These are phyloP conservation scores for Psix sp. DNA, from an alignment of 1,140 invertebrate species.

Conservation along the genomic window DNA sequence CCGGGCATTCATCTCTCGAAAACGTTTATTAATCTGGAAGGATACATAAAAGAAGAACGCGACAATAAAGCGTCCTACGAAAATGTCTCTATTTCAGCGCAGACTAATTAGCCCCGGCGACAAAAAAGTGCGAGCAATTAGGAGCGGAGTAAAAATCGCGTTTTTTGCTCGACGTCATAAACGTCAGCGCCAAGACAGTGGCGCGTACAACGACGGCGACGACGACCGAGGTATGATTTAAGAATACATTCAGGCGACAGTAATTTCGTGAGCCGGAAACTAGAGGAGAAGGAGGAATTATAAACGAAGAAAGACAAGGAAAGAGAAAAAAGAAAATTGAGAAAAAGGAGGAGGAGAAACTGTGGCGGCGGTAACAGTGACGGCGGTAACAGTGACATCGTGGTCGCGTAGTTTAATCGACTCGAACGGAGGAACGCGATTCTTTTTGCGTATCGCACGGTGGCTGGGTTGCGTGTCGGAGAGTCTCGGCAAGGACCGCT, in stretches of 20 bases:
- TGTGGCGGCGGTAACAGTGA: conserved; percentile 6
- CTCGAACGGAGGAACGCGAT: conserved; percentile 35
- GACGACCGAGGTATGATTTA: conserved; percentile 18
- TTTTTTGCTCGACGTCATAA: conserved; percentile 23
- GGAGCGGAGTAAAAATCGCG: conserved; percentile 15
- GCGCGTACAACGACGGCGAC: neutral
- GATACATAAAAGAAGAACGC: too few species aligned
- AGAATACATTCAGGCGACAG: conserved; percentile 22
- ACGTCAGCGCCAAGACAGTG: conserved; percentile 10
- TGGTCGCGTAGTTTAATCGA: conserved; percentile 50
- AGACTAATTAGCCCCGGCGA: conserved; percentile 26
- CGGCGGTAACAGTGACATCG: conserved; percentile 14
- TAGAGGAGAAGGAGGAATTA: neutral
- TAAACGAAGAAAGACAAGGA: neutral
- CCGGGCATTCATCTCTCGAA: conserved; percentile 9
- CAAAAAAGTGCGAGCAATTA: conserved; percentile 32
- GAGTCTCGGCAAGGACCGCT: conserved; percentile 56
- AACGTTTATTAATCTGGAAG: too few species aligned
- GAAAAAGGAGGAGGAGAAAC: conserved; percentile 11
- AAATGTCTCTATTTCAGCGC: conserved; percentile 28
- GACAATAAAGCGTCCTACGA: conserved; percentile 18
- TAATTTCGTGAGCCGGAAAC: conserved; percentile 12
- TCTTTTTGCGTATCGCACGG: conserved; percentile 58
- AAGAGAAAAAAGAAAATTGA: conserved; percentile 6
- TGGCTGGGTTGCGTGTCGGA: conserved; percentile 61